Evolutionary conservation across 53 echinoderm and acorn worm genomes (phyloP).

Genomic region (Echinarachnius parma): DNA sequence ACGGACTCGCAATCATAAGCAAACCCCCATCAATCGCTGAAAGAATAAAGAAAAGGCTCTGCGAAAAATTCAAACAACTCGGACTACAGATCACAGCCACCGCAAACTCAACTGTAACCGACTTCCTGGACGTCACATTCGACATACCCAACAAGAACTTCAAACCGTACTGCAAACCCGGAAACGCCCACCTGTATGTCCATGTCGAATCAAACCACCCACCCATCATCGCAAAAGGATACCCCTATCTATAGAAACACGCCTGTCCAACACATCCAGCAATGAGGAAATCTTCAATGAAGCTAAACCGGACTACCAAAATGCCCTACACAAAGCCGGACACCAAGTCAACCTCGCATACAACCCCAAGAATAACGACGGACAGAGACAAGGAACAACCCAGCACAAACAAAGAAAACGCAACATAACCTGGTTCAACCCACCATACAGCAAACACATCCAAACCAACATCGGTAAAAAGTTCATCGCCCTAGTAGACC

Average conservation of each 20-base stretch:
- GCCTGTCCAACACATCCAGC: slow-evolving; percentile 30
- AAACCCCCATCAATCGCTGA: slow-evolving; percentile 12
- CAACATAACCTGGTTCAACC: slow-evolving; percentile 22
- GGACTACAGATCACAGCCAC: slow-evolving; percentile 25
- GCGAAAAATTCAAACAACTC: slow-evolving; percentile 17
- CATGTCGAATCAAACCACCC: slow-evolving; percentile 41
- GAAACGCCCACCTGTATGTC: slow-evolving; percentile 9
- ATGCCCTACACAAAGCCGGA: slow-evolving; percentile 38
- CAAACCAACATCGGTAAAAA: slow-evolving; percentile 7
- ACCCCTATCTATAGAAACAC: slow-evolving; percentile 32
- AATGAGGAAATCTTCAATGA: slow-evolving; percentile 24
- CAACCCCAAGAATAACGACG: slow-evolving; percentile 9
- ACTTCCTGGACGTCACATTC: slow-evolving; percentile 39
- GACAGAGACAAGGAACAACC: background rate
- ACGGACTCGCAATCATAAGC: slow-evolving; percentile 33
- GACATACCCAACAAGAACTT: slow-evolving; percentile 18
- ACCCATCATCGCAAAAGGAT: slow-evolving; percentile 29
- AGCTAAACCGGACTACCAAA: slow-evolving; percentile 36
- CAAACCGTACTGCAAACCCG: slow-evolving; percentile 26
- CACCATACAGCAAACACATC: background rate
- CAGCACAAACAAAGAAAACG: slow-evolving; percentile 5
- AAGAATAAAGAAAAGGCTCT: slow-evolving; percentile 18
- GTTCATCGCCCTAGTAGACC: no score
- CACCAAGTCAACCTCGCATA: slow-evolving; percentile 15
- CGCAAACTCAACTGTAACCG: slow-evolving; percentile 25